Base-by-base conservation (phyloP, 2,797 vertebrate species). In the Macropus fuliginosus region DNA sequence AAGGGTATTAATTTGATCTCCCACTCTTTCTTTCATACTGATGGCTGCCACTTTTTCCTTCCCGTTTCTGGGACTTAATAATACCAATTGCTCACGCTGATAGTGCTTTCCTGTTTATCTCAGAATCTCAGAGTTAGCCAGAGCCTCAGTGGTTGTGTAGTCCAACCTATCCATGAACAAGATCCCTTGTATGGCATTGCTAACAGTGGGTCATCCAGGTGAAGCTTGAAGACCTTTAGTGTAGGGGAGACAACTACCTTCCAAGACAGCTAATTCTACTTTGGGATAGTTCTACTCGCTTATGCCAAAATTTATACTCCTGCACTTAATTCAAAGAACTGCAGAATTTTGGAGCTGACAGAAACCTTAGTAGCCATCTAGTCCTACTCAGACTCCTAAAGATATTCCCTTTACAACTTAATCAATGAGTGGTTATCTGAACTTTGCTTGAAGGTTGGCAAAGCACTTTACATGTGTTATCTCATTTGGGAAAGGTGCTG, bases 1-100 rank as follows among this genome's bases (percentile, higher is more conserved):
- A 94, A 59, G 62, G 91, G 14, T n/a, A 24, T 92, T 93, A 16
- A 96, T 96, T 97, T 95, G 95, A 97, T 94, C 54, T 96, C 94
- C 21, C 54, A 40, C 74, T 89, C 27, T 92, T 62, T 12, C 57
- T 93, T 66, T 4, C 90, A 40, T 74, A 14, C 3, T 18, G 54
- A 40, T 54, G 29, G 40, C 62, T 90, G 16, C 54, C 4, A 40
- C 28, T 52, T 56, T 91, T 27, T 87, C 34, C 96, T 13, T 95
- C 92, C 93, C 59, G 93, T 62, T 21, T 74, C 62, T 40, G 34
- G 24, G 34, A 0, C 34, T 74, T n/a, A 74, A 74, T 74, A 74
- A 74, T 74, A 40, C 34, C 14, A 74, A 40, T n/a, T 40, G n/a
- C 66, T 40, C n/a, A 40, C 66, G 21, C 40, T 74, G 18, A 74